Evolutionary conservation across 2,888 invertebrate species (phyloP).

Genomic region (Cosmopolites sordidus): DNA sequence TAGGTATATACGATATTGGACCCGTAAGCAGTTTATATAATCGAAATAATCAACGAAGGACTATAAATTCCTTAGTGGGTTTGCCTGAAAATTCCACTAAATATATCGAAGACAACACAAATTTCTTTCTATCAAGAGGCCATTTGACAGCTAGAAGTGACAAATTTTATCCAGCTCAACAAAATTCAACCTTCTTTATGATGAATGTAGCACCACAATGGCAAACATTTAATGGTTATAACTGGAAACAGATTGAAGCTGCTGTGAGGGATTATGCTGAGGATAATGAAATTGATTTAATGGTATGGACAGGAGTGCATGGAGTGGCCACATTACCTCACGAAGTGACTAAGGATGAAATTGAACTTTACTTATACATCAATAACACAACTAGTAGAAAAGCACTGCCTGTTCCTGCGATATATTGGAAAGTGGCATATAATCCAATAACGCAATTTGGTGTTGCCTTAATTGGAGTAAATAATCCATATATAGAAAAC

Average conservation of each 20-base stretch:
- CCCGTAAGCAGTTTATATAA: conserved; percentile 39
- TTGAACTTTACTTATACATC: conserved; percentile 39
- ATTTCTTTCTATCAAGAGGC: conserved; percentile 54
- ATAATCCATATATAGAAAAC: conserved; percentile 53
- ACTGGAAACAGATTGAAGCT: conserved; percentile 54
- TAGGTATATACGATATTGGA: conserved; percentile 48
- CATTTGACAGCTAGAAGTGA: conserved; percentile 61
- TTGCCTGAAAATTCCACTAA: conserved; percentile 35
- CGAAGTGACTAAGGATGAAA: conserved; percentile 37
- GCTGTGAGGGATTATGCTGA: conserved; percentile 48
- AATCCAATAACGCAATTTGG: conserved; percentile 52
- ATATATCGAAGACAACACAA: conserved; percentile 49
- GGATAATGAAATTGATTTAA: conserved; percentile 37
- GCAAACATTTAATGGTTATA: conserved; percentile 58
- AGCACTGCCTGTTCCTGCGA: conserved; percentile 54
- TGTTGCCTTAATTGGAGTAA: conserved; percentile 59
- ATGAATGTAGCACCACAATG: conserved; percentile 63
- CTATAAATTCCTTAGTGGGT: conserved; percentile 39
- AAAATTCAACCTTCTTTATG: conserved; percentile 55
- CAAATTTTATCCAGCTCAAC: conserved; percentile 56
- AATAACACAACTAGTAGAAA: conserved; percentile 29
- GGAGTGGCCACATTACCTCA: conserved; percentile 57
- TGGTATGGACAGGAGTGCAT: conserved; percentile 52
- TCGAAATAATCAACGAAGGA: conserved; percentile 34
- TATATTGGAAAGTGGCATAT: conserved; percentile 59